Evolutionary conservation across 2,888 invertebrate genomes (phyloP).

Genomic region (Cybosia mesomella): DNA sequence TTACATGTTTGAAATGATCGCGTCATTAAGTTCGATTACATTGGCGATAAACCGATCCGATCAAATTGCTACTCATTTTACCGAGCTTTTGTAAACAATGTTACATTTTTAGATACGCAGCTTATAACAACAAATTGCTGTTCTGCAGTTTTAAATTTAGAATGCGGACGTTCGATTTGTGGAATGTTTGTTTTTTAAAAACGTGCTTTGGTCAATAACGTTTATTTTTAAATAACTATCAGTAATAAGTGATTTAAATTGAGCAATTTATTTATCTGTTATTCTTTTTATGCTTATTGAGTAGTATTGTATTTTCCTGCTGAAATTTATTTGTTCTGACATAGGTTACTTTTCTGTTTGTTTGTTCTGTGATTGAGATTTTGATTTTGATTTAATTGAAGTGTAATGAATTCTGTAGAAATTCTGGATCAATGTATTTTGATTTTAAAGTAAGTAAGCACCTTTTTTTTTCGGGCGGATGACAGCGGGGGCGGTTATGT

Average conservation of each 20-base stretch:
- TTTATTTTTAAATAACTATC: neutral
- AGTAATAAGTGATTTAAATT: neutral
- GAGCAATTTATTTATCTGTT: neutral
- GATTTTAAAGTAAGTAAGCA: no score
- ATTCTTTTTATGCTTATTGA: no score
- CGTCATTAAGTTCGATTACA: conserved; percentile 50
- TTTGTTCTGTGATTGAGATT: neutral
- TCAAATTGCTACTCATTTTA: conserved; percentile 43
- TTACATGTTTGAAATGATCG: conserved; percentile 38
- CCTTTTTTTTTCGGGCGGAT: no score
- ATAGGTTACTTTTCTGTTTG: neutral
- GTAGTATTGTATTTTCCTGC: neutral
- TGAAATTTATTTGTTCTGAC: neutral
- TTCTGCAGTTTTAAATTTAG: conserved; percentile 17
- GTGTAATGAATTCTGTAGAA: no score
- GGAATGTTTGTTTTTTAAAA: conserved; percentile 1
- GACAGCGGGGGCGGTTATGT: no score
- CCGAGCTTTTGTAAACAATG: conserved; percentile 42
- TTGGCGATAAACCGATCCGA: conserved; percentile 48
- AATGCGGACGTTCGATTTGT: conserved; percentile 12
- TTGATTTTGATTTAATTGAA: no score
- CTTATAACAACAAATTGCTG: conserved; percentile 23
- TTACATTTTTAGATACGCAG: conserved; percentile 43
- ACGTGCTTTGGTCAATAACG: no score
- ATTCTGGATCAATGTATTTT: no score